Evolutionary conservation across 1,140 invertebrate species (phyloP), one percentile per base, ranked within the genome.

Genomic region (Himalopsyche phryganea): DNA sequence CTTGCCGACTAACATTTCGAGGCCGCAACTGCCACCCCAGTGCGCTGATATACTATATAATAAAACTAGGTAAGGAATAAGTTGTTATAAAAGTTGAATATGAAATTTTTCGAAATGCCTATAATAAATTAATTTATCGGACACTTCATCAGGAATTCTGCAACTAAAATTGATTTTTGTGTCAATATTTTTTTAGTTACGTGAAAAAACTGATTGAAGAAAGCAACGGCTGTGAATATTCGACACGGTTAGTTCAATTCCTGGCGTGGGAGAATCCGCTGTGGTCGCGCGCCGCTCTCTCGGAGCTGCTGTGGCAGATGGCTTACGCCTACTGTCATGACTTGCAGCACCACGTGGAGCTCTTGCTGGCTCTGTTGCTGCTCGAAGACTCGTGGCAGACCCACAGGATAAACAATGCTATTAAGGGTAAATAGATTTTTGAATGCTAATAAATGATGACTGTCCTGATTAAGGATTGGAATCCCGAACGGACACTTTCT

Each of bases 171-270:
- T n/a, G n/a, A n/a, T n/a, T n/a, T n/a, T n/a, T n/a, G n/a, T n/a
- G n/a, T n/a, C n/a, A n/a, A n/a, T n/a, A n/a, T 35, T 56, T 32
- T 36, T 80, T 56, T 57, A 89, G 86, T 63, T 97, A 96, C 70
- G 88, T 98, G 50, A 98, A 98, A 73, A 98, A 98, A 72, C 77
- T 98, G 5, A 92, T 97, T 13, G 94, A 98, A 73, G 95, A 98
- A 68, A 89, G 89, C 19, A 94, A 92, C 73, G 85, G 87, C 19
- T 88, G 89, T 19, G 94, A 98, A 65, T 95, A 98, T 51, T 91
- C 91, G 0, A 80, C 93, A 1, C 90, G 92, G 73, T 75, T 98
- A 42, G 71, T 94, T 2, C 90, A 96, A 76, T 98, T 92, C 73
- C 90, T 94, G 69, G 93, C 90, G 66, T 98, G 95, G 95, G 95